Evolutionary conservation across 2,888 invertebrate species (phyloP).

Genomic region (Dasysyrphus tricinctus): DNA sequence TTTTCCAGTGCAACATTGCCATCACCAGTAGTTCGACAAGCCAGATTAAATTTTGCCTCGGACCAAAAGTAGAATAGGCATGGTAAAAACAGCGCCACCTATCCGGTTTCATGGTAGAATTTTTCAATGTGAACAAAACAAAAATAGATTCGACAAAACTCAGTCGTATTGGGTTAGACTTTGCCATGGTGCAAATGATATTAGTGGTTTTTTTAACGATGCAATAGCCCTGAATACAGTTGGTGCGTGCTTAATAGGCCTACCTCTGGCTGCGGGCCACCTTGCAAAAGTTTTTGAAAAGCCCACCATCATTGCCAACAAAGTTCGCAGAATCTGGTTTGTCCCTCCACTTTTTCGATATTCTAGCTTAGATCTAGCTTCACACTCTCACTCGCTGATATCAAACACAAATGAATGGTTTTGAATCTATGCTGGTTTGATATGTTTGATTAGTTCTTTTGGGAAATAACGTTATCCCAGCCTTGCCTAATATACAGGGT

Average conservation of each 20-base stretch:
- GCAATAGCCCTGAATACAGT: background rate
- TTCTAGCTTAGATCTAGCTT: background rate
- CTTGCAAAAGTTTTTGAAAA: conserved; percentile 17
- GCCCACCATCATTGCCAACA: background rate
- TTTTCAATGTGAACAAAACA: background rate
- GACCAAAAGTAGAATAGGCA: background rate
- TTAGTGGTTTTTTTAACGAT: conserved; percentile 11
- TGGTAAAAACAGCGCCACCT: background rate
- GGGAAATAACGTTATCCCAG: conserved; percentile 2
- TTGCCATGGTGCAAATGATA: conserved; percentile 21
- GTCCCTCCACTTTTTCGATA: background rate
- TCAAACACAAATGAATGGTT: conserved; percentile 11
- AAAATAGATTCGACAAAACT: background rate
- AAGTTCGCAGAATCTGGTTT: background rate
- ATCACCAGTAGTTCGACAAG: background rate
- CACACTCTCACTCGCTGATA: background rate
- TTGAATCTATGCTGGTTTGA: conserved; percentile 25
- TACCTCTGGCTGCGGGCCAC: background rate
- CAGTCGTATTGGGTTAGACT: background rate
- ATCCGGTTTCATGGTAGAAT: background rate
- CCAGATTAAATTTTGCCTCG: conserved; percentile 15
- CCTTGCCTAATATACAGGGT: no score
- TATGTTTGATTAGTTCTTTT: conserved; percentile 30
- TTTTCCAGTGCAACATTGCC: conserved; percentile 14
- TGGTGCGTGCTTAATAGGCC: conserved; percentile 7